Percentiles rank a stretch among this genome's conserved stretches.
Conservation (phyloP, 2,797 vertebrate species). For the Melanogrammus aeglefinus region DNA sequence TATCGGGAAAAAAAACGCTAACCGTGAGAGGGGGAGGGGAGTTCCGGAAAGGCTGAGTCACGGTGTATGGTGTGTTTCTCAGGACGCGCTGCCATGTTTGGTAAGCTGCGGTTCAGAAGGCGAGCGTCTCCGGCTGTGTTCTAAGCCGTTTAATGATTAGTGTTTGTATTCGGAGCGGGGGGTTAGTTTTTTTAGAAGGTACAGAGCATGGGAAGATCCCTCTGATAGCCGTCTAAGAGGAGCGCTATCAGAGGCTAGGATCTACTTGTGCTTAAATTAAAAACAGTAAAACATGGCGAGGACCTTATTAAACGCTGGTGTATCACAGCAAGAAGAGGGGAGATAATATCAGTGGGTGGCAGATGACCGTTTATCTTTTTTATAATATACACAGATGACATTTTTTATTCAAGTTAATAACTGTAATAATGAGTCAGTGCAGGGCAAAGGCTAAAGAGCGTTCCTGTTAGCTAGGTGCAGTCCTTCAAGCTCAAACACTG, state of each 20-base stretch:
- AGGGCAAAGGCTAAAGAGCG: slow-evolving; percentile 51
- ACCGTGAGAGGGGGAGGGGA: too few species aligned
- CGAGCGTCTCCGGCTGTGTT: slow-evolving; percentile 27
- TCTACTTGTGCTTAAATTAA: slow-evolving; percentile 17
- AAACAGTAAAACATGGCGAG: slow-evolving; percentile 38
- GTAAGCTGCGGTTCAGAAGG: slow-evolving; percentile 48
- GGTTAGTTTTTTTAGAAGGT: neutral
- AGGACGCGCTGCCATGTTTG: slow-evolving; percentile 45
- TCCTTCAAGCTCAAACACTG: slow-evolving; percentile 49
- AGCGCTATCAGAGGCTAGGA: slow-evolving; percentile 23
- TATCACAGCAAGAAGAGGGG: slow-evolving; percentile 12
- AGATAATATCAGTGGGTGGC: slow-evolving; percentile 33
- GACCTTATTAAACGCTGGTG: slow-evolving; percentile 24
- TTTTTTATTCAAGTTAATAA: slow-evolving; percentile 64
- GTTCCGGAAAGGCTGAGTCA: slow-evolving; percentile 20
- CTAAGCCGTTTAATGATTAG: neutral
- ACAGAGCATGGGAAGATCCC: slow-evolving; percentile 1
- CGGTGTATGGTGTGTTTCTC: neutral
- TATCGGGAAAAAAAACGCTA: too few species aligned
- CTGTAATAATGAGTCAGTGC: slow-evolving; percentile 46
- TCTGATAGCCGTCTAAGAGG: neutral
- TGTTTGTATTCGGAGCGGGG: neutral
- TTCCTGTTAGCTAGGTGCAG: slow-evolving; percentile 66
- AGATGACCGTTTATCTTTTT: slow-evolving; percentile 25
- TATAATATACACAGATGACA: slow-evolving; percentile 45